phyloP scores from a whole-genome alignment of 2,888 invertebrate genomes.

The Parnassius orleans region DNA sequence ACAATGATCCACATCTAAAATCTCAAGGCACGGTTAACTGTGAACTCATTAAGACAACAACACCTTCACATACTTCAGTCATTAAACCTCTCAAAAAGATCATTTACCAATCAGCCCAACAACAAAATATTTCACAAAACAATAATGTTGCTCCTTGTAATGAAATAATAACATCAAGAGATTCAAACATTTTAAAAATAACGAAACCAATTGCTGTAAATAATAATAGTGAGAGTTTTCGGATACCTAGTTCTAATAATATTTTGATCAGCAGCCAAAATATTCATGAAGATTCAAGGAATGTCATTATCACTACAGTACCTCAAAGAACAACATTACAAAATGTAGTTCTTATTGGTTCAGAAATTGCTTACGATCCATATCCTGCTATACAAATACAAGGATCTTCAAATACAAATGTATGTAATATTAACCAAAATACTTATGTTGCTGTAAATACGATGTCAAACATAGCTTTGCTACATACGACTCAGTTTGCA shows the following conservation, averaged over 20 bases:
- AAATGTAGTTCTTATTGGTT: conserved; percentile 53
- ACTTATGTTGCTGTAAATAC: conserved; percentile 43
- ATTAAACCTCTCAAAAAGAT: background rate
- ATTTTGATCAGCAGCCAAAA: conserved; percentile 20
- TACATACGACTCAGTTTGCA: conserved; percentile 48
- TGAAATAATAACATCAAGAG: background rate
- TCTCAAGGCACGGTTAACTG: background rate
- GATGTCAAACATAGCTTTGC: conserved; percentile 46
- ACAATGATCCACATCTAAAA: background rate
- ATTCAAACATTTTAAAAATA: background rate
- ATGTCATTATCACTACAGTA: conserved; percentile 38
- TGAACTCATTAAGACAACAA: background rate
- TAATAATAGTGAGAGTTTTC: conserved; percentile 2
- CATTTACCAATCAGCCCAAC: background rate
- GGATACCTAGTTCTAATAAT: conserved; percentile 3
- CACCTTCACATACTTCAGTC: conserved; percentile 1
- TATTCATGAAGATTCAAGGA: conserved; percentile 34
- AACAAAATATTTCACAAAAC: conserved; percentile 1
- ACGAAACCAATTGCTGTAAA: conserved; percentile 2
- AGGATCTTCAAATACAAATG: conserved; percentile 34
- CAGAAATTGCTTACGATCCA: conserved; percentile 51
- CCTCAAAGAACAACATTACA: conserved; percentile 42
- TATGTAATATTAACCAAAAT: conserved; percentile 36
- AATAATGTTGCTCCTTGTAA: conserved; percentile 1
- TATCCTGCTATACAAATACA: conserved; percentile 39